phyloP scores from a whole-genome alignment of 2,797 vertebrate species.

The Labroides dimidiatus region DNA sequence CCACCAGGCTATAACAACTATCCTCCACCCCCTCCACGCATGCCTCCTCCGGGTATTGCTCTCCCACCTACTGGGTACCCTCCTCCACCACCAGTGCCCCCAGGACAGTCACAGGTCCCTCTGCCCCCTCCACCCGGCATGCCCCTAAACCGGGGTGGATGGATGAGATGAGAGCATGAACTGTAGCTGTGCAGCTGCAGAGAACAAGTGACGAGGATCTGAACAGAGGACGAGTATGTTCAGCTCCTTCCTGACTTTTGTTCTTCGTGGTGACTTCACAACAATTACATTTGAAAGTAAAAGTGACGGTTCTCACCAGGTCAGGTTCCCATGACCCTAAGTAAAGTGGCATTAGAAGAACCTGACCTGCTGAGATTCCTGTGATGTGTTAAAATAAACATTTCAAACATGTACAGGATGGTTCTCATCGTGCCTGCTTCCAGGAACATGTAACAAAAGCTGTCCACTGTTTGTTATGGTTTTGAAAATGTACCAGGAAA shows the following conservation, averaged over 20 bases:
- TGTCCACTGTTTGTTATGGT: constrained; percentile 5
- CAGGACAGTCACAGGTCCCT: constrained; percentile 92
- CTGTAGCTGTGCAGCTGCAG: constrained; percentile 7
- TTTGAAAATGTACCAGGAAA: constrained; percentile 25
- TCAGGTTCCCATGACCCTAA: constrained; percentile 24
- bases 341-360: constrained; percentile 1
- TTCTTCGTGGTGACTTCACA: constrained; percentile 12
- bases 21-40: constrained; percentile 89
- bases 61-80: constrained; percentile 92
- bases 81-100: constrained; percentile 90
- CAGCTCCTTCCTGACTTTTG: neutral
- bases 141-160: constrained; percentile 91
- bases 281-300: constrained; percentile 18
- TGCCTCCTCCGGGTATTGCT: constrained; percentile 91
- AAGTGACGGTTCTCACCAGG: constrained; percentile 6
- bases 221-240: neutral
- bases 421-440: neutral
- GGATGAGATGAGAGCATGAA: constrained; percentile 90
- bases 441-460: constrained; percentile 24
- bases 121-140: constrained; percentile 93
- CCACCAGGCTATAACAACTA: constrained; percentile 94
- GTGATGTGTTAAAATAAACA: neutral
- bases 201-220: neutral
- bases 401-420: constrained; percentile 5
- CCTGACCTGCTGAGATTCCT: neutral